phyloP scores from a whole-genome alignment of 2,888 invertebrate genomes.

The Ellobium chinense region DNA sequence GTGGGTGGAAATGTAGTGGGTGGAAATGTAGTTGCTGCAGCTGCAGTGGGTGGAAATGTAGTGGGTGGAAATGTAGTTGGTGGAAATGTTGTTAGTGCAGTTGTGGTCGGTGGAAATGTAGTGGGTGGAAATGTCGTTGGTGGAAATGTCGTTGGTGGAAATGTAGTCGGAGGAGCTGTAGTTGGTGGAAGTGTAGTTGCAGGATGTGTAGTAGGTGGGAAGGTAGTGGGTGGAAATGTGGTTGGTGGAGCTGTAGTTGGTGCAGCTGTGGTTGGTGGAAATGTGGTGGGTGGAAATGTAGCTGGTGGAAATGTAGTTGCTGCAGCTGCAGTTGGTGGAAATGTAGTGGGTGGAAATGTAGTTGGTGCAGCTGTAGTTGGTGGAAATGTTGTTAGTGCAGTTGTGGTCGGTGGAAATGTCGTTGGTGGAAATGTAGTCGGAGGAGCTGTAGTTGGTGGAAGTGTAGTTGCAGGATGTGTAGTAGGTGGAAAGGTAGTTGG shows the following conservation, averaged over 20 bases:
- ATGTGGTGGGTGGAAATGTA: not conserved
- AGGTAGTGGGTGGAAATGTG: not conserved
- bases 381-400: not conserved
- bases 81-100: not conserved
- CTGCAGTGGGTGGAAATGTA: not conserved
- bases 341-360: not conserved
- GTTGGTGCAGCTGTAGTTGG: not conserved
- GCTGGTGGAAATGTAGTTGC: not conserved
- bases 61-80: not conserved
- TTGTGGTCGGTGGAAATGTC: not conserved
- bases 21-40: not conserved
- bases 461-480: not conserved
- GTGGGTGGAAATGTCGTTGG: not conserved
- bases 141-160: not conserved
- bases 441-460: not conserved
- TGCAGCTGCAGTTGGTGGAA: not conserved
- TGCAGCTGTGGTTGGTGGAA: not conserved
- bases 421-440: not conserved
- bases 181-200: not conserved
- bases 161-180: not conserved
- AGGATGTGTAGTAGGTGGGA: not conserved
- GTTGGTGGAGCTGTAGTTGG: not conserved
- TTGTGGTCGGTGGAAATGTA: not conserved
- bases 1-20: too few species aligned
- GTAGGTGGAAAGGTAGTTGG: not conserved